These are phyloP conservation scores for Eurosta solidaginis DNA, from an alignment of 1,140 invertebrate genomes.

Conservation along the genomic window DNA sequence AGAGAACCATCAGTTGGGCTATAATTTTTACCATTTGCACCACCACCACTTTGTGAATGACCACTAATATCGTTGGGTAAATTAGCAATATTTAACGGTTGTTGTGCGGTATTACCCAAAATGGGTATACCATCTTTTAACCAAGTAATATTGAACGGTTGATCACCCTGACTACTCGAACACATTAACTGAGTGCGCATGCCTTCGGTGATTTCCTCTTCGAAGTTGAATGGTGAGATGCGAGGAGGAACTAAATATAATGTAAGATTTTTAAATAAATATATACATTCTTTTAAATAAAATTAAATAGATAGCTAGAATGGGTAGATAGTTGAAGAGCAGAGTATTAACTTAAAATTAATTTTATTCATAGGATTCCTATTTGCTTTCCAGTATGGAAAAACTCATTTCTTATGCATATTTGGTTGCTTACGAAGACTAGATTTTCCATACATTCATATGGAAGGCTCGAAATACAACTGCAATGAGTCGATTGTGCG, in stretches of 20 bases:
- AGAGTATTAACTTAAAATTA: neutral
- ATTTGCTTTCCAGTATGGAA: too few relatives aligned
- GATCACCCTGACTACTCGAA: conserved; percentile 75
- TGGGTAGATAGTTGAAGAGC: neutral
- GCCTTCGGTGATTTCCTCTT: conserved; percentile 71
- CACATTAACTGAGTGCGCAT: conserved; percentile 79
- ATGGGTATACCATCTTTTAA: conserved; percentile 63
- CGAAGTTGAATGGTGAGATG: conserved; percentile 68
- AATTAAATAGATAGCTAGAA: conserved; percentile 13
- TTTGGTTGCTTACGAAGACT: too few relatives aligned
- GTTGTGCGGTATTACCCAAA: conserved; percentile 33
- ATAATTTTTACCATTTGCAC: conserved; percentile 33
- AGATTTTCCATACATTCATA: too few relatives aligned
- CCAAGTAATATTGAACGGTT: conserved; percentile 75
- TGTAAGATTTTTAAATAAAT: neutral
- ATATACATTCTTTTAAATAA: neutral
- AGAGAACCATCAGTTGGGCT: conserved; percentile 44
- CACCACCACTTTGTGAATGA: neutral
- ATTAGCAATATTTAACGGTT: neutral
- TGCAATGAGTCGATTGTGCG: too few relatives aligned
- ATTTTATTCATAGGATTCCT: too few relatives aligned
- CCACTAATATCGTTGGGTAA: neutral
- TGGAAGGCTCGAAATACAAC: too few relatives aligned
- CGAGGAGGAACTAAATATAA: conserved; percentile 66
- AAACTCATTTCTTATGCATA: too few relatives aligned